Evolutionary conservation across 2,888 invertebrate genomes (phyloP).

Genomic region (Drosophila paucipuncta): DNA sequence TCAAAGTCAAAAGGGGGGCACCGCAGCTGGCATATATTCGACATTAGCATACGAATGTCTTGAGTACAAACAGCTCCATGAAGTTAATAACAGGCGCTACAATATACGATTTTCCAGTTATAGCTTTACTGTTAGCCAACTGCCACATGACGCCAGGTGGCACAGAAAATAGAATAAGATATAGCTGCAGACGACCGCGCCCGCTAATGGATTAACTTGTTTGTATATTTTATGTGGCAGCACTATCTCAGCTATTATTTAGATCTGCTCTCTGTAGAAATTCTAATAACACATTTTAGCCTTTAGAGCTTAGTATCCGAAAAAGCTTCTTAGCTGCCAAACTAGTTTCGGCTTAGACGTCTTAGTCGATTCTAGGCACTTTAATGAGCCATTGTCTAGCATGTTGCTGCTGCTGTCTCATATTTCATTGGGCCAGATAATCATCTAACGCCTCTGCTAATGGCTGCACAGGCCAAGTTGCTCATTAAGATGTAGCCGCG

Average conservation of each 20-base stretch:
- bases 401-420: conserved; percentile 48
- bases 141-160: conserved; percentile 20
- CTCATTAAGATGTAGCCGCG: conserved; percentile 46
- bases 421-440: conserved; percentile 69
- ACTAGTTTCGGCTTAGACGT: conserved; percentile 51
- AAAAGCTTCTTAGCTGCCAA: conserved; percentile 31
- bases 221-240: conserved; percentile 67
- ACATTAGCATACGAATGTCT: conserved; percentile 69
- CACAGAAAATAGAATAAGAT: conserved; percentile 4
- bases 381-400: conserved; percentile 76
- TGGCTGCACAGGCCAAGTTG: conserved; percentile 34
- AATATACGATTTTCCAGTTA: conserved; percentile 62
- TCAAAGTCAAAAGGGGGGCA: conserved; percentile 36
- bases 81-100: conserved; percentile 63
- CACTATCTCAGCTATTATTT: conserved; percentile 59
- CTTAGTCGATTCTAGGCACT: conserved; percentile 23
- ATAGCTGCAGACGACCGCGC: conserved; percentile 38
- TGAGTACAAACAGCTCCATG: conserved; percentile 56
- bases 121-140: conserved; percentile 54
- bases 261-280: conserved; percentile 35
- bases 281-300: conserved; percentile 54
- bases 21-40: conserved; percentile 67
- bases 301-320: conserved; percentile 18
- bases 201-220: conserved; percentile 80
- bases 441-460: conserved; percentile 73